Base-by-base conservation (phyloP, 2,888 invertebrate species). In the Erpobdella octoculata region DNA sequence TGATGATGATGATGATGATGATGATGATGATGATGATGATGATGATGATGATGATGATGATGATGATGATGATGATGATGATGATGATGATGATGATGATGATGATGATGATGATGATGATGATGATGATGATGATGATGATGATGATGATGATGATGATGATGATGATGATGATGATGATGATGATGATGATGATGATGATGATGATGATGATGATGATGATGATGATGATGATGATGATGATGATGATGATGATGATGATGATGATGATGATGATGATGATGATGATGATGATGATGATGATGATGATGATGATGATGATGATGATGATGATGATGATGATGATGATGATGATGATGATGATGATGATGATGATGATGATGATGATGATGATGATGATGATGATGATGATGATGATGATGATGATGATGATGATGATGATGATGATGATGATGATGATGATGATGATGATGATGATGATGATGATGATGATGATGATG, bases 1-100 rank as follows among this genome's bases (percentile, higher is more conserved):
- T 41, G 46, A 41, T 41, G 46, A 41, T 41, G 46, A 41, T 41
- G 46, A 41, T 41, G 46, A 41, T 41, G 46, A 41, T 41, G 46
- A 41, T 41, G 46, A 41, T 41, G 46, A 41, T 41, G 46, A 41
- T 41, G 46, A 18, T 41, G 46, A 41, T 41, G 46, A 41, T 41
- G 46, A 41, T 41, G 46, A 18, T 41, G 46, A 41, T 41, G 46
- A 41, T 41, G 46, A 41, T 41, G 46, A 41, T 41, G 46, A 41
- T 41, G 46, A 18, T 41, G 46, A 41, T 41, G 46, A 41, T 41
- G 46, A 41, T 41, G 46, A 41, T 41, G 46, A 41, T 41, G 46
- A 41, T 41, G 46, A 41, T 41, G 46, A 41, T 41, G 46, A 41
- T 41, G 46, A 41, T 41, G 46, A 41, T 41, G 46, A 41, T 41